Base-by-base conservation (phyloP, 2,888 invertebrate species). In the Drosophila peninsularis region DNA sequence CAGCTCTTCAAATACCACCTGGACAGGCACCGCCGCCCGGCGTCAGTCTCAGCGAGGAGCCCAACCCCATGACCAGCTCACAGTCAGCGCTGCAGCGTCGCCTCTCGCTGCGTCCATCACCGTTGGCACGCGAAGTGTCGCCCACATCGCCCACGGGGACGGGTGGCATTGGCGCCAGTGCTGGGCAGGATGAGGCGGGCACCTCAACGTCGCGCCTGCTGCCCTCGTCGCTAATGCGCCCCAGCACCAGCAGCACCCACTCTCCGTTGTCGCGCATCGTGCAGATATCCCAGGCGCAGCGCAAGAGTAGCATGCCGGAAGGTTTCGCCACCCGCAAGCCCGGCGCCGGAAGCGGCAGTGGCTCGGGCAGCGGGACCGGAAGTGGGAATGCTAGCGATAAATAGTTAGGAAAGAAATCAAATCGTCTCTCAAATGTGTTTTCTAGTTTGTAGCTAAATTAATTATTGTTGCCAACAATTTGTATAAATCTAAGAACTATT, bases 261-360 rank as follows among this genome's bases (percentile, higher is more conserved):
- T 92, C 92, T 0, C 92, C 92, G 32, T 77, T 92, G 10, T 92
- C 92, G 27, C 85, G 92, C 14, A 92, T 92, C 32, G 92, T 91
- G 54, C 92, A 92, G 68, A 92, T 92, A 60, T 82, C 92, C n/a
- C 91, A 92, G 82, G 92, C 92, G 17, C 91, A 92, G 58, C 88
- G 92, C 27, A 92, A 92, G 76, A 90, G 88, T 52, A 92, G 92
- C 75, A 91, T 89, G 88, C 89, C 88, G 5, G 90, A 90, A 44
- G 80, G 79, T 9, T 57, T 76, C 14, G 34, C 65, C 5, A 50
- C 37, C 13, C 74, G 79, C 9, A 78, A 74, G 34, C 60, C 70
- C 0, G 34, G 58, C 11, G n/a, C 36, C 36, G 65, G 71, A 9
- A 49, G 6, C n/a, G 52, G 21, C n/a, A 24, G 9, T 10, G 60